Conservation (phyloP, 2,797 vertebrate genomes). For the Channa striata region DNA sequence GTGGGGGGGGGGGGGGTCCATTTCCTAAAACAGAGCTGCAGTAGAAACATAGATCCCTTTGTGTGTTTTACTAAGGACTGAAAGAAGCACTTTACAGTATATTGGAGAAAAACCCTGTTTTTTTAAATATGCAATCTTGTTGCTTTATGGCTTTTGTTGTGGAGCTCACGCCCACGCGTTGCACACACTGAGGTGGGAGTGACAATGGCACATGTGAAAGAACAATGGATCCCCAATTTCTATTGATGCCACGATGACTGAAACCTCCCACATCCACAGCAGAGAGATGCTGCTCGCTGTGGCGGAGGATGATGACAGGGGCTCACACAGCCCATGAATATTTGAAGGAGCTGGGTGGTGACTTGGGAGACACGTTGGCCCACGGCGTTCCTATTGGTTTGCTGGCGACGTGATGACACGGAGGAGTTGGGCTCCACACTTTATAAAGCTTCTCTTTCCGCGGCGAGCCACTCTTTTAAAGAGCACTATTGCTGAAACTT, state of each 20-base stretch:
- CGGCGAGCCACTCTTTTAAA: slow-evolving; percentile 70
- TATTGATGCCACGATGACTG: slow-evolving; percentile 45
- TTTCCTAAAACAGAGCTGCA: neutral
- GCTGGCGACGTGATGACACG: slow-evolving; percentile 78
- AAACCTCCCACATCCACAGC: slow-evolving; percentile 43
- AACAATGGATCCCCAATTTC: slow-evolving; percentile 5
- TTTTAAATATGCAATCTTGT: neutral
- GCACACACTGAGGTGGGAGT: slow-evolving; percentile 32
- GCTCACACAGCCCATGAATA: slow-evolving; percentile 74
- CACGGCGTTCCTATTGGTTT: slow-evolving; percentile 84
- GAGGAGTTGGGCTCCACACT: slow-evolving; percentile 79
- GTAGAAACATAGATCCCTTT: neutral
- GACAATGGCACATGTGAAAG: slow-evolving; percentile 29
- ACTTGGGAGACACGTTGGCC: slow-evolving; percentile 79
- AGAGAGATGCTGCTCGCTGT: slow-evolving; percentile 42
- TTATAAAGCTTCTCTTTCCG: slow-evolving; percentile 83
- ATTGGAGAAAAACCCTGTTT: neutral
- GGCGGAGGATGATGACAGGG: slow-evolving; percentile 57
- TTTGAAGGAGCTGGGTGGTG: slow-evolving; percentile 78
- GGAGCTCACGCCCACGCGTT: slow-evolving; percentile 22
- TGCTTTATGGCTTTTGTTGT: slow-evolving; percentile 17
- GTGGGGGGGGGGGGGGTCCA: neutral
- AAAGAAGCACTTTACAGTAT: neutral
- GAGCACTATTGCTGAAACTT: slow-evolving; percentile 70
- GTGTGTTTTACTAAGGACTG: neutral